Percentiles rank a stretch among this genome's conserved stretches.
Conservation (phyloP, 2,888 invertebrate species). For the Galeopsomyia nigrocyanea region DNA sequence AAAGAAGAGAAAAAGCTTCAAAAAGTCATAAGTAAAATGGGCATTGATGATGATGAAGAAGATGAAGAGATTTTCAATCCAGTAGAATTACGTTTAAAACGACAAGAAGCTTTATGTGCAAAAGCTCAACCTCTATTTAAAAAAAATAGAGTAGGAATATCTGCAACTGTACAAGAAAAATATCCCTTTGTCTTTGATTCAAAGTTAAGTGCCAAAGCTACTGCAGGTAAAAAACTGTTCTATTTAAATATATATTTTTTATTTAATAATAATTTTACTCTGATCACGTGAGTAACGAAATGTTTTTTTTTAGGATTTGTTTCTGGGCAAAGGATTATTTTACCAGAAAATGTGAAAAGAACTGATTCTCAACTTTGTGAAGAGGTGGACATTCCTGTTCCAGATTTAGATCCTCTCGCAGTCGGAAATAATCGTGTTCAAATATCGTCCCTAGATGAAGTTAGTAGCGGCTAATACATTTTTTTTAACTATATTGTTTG, state of each 20-base stretch:
- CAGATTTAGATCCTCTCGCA: constrained; percentile 72
- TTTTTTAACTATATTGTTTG: constrained; percentile 24
- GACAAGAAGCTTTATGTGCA: constrained; percentile 67
- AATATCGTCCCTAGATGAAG: constrained; percentile 77
- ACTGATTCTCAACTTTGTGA: constrained; percentile 83
- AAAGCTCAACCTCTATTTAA: constrained; percentile 71
- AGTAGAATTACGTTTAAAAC: constrained; percentile 71
- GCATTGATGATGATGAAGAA: constrained; percentile 63
- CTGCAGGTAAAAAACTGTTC: constrained; percentile 70
- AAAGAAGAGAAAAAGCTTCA: constrained; percentile 87
- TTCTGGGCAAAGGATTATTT: constrained; percentile 80
- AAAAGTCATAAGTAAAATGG: constrained; percentile 67
- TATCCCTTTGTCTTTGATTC: constrained; percentile 93
- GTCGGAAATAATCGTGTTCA: constrained; percentile 77
- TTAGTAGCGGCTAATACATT: constrained; percentile 54
- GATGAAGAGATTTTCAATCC: constrained; percentile 72
- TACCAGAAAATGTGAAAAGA: constrained; percentile 85
- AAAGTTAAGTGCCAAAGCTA: constrained; percentile 77
- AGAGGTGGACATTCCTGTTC: constrained; percentile 87
- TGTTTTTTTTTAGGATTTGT: constrained; percentile 76
- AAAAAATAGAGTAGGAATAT: constrained; percentile 59
- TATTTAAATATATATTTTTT: constrained; percentile 28
- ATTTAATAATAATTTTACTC: constrained; percentile 46
- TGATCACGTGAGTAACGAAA: constrained; percentile 29
- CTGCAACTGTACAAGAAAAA: constrained; percentile 70